Percentiles rank a stretch among this genome's conserved stretches.
These are phyloP conservation scores for Tapera naevia DNA, from an alignment of 2,797 vertebrate species.

Conservation along the genomic window DNA sequence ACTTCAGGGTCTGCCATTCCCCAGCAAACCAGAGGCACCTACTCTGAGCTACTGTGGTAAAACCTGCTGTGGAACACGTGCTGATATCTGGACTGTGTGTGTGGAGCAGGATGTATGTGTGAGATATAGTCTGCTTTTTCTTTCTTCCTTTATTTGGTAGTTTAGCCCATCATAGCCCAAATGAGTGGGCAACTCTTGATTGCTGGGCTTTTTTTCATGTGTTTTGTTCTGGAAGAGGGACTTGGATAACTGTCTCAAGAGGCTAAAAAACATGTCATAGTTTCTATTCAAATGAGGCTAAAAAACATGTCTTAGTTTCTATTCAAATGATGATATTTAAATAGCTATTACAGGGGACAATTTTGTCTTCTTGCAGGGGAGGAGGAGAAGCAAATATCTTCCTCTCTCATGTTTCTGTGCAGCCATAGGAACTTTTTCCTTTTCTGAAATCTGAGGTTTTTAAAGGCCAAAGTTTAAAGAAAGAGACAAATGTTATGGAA, in stretches of 20 bases:
- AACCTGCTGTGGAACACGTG: accelerated
- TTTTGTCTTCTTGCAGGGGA: not conserved
- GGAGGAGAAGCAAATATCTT: not conserved
- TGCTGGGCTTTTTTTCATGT: not conserved
- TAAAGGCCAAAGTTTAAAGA: not conserved
- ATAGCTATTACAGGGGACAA: not conserved
- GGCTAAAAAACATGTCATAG: not conserved
- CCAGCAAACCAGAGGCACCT: not conserved
- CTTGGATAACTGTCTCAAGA: not conserved
- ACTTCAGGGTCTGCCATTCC: not conserved
- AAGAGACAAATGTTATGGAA: not conserved
- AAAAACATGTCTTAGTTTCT: not conserved
- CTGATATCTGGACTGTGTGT: not conserved
- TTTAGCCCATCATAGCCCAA: not conserved
- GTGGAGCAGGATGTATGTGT: not conserved
- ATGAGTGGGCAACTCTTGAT: not conserved
- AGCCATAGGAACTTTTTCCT: not conserved
- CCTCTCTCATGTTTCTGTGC: not conserved
- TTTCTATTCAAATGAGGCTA: not conserved
- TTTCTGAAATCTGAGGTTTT: not conserved
- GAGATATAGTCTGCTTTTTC: not conserved
- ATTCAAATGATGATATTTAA: not conserved
- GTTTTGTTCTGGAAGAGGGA: not conserved
- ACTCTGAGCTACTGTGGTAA: not conserved
- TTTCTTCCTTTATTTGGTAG: not conserved